These are phyloP conservation scores for Trichonephila inaurata DNA, from an alignment of 1,140 invertebrate genomes.

Conservation along the genomic window DNA sequence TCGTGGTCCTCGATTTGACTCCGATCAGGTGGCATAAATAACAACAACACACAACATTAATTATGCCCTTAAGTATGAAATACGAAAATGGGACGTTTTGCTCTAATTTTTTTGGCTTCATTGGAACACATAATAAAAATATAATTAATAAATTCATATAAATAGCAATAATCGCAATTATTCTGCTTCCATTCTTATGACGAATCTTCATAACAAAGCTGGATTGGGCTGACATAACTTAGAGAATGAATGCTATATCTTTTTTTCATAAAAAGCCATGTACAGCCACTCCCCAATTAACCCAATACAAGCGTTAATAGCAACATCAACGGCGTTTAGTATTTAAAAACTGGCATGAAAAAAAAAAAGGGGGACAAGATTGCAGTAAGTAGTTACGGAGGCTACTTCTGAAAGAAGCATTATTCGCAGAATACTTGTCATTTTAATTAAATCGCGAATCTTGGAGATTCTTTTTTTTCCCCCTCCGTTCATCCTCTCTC, in stretches of 20 bases:
- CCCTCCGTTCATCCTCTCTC: neutral
- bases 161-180: neutral
- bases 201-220: neutral
- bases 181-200: neutral
- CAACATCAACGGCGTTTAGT: neutral
- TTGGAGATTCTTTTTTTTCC: neutral
- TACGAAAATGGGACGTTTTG: too few relatives aligned
- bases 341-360: neutral
- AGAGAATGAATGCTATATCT: neutral
- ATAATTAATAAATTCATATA: neutral
- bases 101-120: too few relatives aligned
- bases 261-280: neutral
- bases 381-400: neutral
- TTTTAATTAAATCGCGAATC: constrained; percentile 41
- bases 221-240: neutral
- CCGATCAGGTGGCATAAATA: too few relatives aligned
- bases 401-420: neutral
- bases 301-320: neutral
- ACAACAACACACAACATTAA: too few relatives aligned
- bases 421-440: constrained; percentile 13
- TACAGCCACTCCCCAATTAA: neutral
- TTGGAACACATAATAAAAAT: neutral
- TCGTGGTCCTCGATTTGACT: too few relatives aligned
- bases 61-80: too few relatives aligned
- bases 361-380: neutral